Conservation (phyloP, 2,888 invertebrate species). For the Dryocosmus kuriphilus region DNA sequence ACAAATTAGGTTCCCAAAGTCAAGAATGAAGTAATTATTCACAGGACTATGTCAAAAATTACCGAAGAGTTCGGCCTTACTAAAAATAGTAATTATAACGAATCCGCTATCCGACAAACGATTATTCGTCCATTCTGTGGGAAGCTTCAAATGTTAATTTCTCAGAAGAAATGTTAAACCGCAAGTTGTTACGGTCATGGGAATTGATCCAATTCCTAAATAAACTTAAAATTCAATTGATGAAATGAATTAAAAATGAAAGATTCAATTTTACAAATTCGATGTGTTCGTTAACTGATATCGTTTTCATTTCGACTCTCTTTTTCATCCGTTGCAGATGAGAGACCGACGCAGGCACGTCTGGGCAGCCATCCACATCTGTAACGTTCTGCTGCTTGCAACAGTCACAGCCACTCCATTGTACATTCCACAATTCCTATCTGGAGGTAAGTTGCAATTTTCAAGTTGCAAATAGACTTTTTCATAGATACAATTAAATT, state of each 20-base stretch:
- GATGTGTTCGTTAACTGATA: constrained; percentile 40
- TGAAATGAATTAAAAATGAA: no score
- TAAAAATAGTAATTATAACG: not conserved
- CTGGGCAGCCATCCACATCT: constrained; percentile 63
- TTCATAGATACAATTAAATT: constrained; percentile 5
- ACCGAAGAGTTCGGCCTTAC: not conserved
- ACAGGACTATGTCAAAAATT: not conserved
- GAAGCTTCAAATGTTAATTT: constrained; percentile 59
- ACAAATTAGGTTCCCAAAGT: not conserved
- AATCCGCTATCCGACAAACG: not conserved
- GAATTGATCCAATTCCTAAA: constrained; percentile 38
- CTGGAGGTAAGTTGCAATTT: constrained; percentile 68
- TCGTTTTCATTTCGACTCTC: constrained; percentile 58
- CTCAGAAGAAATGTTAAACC: no score
- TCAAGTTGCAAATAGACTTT: not conserved
- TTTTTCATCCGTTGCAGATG: constrained; percentile 71
- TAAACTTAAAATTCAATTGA: not conserved
- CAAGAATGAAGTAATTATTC: not conserved
- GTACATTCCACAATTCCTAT: constrained; percentile 71
- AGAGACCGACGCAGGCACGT: constrained; percentile 62
- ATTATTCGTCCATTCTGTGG: constrained; percentile 56
- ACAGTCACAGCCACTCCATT: constrained; percentile 66
- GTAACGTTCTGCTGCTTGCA: constrained; percentile 61
- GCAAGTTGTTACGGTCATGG: constrained; percentile 46
- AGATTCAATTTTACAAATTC: not conserved